These are phyloP conservation scores for Rhinophrynus dorsalis DNA, from an alignment of 2,797 vertebrate genomes.

Conservation along the genomic window DNA sequence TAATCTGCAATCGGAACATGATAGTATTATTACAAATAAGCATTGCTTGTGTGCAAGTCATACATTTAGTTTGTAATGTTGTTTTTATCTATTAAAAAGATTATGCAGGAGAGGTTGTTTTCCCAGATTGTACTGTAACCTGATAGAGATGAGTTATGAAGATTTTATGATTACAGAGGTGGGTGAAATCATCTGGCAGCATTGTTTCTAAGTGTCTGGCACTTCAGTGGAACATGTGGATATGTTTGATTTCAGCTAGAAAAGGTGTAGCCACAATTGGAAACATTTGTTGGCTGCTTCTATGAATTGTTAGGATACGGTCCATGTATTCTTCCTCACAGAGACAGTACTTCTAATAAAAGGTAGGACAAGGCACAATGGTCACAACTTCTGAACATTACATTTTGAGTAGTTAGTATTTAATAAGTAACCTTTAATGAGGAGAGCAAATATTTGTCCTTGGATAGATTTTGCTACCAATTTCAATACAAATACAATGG, in stretches of 20 bases:
- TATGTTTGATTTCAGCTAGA: constrained; percentile 21
- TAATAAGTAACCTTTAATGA: neutral
- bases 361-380: neutral
- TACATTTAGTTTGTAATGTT: constrained; percentile 27
- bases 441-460: neutral
- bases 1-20: neutral
- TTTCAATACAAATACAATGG: too few species aligned
- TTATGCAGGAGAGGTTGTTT: too few species aligned
- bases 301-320: constrained; percentile 9
- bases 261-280: constrained; percentile 24
- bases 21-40: constrained; percentile 20
- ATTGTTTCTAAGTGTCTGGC: constrained; percentile 29
- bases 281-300: constrained; percentile 20
- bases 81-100: constrained; percentile 40
- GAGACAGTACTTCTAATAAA: neutral
- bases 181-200: constrained; percentile 26
- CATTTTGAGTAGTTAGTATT: neutral
- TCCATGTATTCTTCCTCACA: neutral
- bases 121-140: constrained; percentile 37
- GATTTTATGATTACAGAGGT: constrained; percentile 37
- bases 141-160: constrained; percentile 33
- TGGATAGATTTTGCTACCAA: neutral
- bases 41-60: neutral
- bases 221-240: constrained; percentile 30
- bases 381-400: neutral